Conservation (phyloP, 2,888 invertebrate genomes). For the Lasioglossum lativentre region DNA sequence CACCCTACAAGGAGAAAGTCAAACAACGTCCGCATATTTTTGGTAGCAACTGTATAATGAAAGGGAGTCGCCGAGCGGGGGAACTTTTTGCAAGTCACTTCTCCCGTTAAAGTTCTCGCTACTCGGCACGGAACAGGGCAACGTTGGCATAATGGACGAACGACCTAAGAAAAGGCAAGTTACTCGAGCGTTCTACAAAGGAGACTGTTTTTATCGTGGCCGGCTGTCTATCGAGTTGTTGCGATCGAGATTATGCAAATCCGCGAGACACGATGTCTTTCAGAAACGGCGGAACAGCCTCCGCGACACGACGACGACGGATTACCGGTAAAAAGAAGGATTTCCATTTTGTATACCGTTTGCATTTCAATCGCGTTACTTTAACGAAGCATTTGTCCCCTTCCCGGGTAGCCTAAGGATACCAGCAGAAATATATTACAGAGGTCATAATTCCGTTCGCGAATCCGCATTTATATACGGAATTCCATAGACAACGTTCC, state of each 20-base stretch:
- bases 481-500: neutral
- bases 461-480: constrained; percentile 1
- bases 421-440: neutral
- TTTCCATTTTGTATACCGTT: neutral
- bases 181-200: neutral
- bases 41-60: neutral
- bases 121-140: neutral
- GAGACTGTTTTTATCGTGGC: neutral
- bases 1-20: neutral
- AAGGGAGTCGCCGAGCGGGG: neutral
- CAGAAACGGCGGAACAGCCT: neutral
- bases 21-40: neutral
- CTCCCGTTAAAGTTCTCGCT: neutral
- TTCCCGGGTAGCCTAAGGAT: neutral
- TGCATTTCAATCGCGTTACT: neutral
- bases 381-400: constrained; percentile 1
- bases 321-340: neutral
- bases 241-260: constrained; percentile 5
- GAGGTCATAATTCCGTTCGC: neutral
- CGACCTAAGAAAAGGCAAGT: neutral
- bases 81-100: constrained; percentile 2
- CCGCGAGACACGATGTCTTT: neutral
- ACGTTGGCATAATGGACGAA: neutral
- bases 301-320: neutral
- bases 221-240: neutral